A percentile compares a stretch with the other conserved stretches of the same genome.
phyloP scores from a whole-genome alignment of 1,140 invertebrate species.

The Steinernema khuongi region DNA sequence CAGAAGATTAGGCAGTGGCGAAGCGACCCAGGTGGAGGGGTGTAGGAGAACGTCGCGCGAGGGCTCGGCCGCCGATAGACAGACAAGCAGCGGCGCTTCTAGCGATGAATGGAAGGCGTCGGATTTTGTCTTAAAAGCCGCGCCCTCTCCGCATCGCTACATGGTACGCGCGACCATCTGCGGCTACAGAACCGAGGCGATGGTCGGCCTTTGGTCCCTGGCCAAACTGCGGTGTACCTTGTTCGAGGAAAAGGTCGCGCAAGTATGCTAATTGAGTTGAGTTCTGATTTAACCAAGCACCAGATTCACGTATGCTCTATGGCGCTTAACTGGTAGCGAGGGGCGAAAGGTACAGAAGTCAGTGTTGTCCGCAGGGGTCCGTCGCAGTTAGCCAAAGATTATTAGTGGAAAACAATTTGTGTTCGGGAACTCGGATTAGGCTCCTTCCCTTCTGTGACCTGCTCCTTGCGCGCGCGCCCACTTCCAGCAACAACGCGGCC shows the following conservation, averaged over 20 bases:
- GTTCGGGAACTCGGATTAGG: neutral
- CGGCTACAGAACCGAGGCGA: neutral
- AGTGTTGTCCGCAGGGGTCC: neutral
- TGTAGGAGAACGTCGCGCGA: neutral
- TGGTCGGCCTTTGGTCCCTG: neutral
- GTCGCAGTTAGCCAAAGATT: neutral
- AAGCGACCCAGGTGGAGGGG: slow-evolving; percentile 11
- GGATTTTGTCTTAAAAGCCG: slow-evolving; percentile 16
- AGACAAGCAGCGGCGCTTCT: slow-evolving; percentile 11
- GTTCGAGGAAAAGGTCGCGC: neutral
- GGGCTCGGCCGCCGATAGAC: neutral
- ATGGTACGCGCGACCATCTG: neutral
- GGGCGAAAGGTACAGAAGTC: no score
- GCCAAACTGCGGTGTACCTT: neutral
- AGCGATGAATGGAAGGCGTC: slow-evolving; percentile 7
- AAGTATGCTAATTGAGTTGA: neutral
- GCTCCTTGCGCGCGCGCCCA: neutral
- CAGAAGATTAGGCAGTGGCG: neutral
- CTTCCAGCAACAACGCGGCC: neutral
- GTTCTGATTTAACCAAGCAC: no score
- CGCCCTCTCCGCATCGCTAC: neutral
- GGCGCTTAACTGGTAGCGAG: no score
- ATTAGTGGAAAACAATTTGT: neutral
- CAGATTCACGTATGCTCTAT: no score
- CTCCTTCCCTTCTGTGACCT: neutral